Conservation (phyloP, 1,140 invertebrate genomes). For the Calosoma granatense region DNA sequence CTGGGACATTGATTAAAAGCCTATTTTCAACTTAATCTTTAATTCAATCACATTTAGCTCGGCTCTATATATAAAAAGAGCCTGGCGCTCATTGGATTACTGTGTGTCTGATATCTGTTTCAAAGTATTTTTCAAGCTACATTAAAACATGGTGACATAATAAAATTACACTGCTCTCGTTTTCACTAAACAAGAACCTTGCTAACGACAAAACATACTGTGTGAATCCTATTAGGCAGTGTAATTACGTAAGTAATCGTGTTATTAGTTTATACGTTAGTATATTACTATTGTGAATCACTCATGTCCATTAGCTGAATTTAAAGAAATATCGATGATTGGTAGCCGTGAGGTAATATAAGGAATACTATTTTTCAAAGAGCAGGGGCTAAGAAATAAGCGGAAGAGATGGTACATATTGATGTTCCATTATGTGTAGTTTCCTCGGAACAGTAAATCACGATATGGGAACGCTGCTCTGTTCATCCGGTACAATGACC, state of each 20-base stretch:
- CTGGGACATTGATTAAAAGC: slow-evolving; percentile 8
- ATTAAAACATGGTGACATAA: background rate
- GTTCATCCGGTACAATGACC: background rate
- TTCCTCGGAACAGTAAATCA: background rate
- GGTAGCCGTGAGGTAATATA: too few relatives aligned
- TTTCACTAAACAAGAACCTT: background rate
- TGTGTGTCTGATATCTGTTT: background rate
- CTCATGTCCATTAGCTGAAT: too few relatives aligned
- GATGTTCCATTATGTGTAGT: background rate
- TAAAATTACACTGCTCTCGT: slow-evolving; percentile 1
- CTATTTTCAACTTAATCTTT: slow-evolving; percentile 8
- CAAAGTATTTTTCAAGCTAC: background rate
- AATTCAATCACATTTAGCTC: slow-evolving; percentile 4
- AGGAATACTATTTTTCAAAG: too few relatives aligned
- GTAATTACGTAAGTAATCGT: too few relatives aligned
- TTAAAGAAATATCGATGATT: too few relatives aligned
- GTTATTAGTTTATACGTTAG: too few relatives aligned
- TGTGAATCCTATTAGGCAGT: too few relatives aligned
- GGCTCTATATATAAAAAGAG: background rate
- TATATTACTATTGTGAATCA: too few relatives aligned
- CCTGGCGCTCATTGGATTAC: background rate
- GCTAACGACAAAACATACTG: too few relatives aligned
- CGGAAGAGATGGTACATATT: too few relatives aligned
- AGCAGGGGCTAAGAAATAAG: too few relatives aligned
- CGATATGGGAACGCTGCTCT: background rate